Conservation (phyloP, 2,888 invertebrate genomes). For the Sicus ferrugineus region DNA sequence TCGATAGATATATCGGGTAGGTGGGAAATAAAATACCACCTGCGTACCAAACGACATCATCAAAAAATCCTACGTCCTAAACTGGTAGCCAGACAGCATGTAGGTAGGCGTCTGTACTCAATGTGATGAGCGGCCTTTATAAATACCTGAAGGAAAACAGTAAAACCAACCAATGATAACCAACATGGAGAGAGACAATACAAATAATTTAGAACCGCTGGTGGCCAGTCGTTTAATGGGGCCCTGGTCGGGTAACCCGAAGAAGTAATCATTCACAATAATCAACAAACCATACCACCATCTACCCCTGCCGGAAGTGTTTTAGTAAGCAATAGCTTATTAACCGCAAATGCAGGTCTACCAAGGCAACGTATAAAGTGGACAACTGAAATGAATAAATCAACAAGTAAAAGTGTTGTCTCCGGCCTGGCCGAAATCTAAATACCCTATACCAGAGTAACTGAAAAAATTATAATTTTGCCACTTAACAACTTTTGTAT, state of each 20-base stretch:
- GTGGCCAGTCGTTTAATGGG: neutral
- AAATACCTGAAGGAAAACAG: neutral
- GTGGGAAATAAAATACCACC: no score
- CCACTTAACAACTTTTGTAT: no score
- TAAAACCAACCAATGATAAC: neutral
- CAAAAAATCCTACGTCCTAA: constrained; percentile 4
- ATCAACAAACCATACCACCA: neutral
- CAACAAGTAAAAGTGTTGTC: no score
- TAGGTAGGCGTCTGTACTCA: no score
- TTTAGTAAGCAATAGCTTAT: neutral
- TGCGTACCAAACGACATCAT: no score
- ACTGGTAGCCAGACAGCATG: no score
- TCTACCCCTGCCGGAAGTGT: neutral
- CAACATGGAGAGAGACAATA: neutral
- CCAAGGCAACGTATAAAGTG: constrained; percentile 5
- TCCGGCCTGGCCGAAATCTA: no score
- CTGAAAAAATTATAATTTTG: no score
- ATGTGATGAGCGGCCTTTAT: no score
- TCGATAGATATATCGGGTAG: no score
- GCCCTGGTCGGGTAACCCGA: constrained; percentile 7
- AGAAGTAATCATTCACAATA: constrained; percentile 4
- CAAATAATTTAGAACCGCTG: neutral
- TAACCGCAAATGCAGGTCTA: constrained; percentile 1
- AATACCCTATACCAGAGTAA: no score
- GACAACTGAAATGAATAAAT: constrained; percentile 16